Base-by-base conservation (phyloP, 2,113 vertebrate genomes). In the Mesembrinibis cayennensis region DNA sequence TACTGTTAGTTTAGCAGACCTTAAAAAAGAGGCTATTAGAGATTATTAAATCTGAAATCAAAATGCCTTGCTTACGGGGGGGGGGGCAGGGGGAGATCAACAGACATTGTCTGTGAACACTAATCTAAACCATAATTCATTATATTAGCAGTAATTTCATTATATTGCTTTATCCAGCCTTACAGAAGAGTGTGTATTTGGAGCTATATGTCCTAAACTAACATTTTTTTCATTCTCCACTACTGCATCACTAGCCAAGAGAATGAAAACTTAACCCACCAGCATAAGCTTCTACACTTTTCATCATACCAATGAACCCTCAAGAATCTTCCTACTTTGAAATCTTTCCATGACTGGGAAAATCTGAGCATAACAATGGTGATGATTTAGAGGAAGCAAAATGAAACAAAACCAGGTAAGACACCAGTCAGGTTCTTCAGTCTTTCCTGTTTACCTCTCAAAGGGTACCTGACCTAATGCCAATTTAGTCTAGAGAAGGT, bases 31-130 rank as follows among this genome's bases (percentile, higher is more conserved):
- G 44, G 44, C 45, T 93, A 80, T 86, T 93, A 87, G 36, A 89
- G 55, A 40, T 85, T 93, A 91, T 91, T 93, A 95, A 93, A 87
- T 67, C 7, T 69, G 62, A 89, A 95, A 87, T 69, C 58, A 89
- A 95, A 91, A 72, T 50, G 56, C 40, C 53, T 78, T 83, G 30
- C 77, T 94, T 92, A 67, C 2, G 27, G 52, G 19, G 13, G 5
- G 45, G 63, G 34, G 79, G 16, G 34, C 11, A 3, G 19, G 3
- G 19, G 38, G 59, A 44, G 3, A 38, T 32, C 29, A 89, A 44
- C 72, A 67, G 30, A 40, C 56, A 25, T 36, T 83, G 21, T 84
- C 67, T 78, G 30, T 61, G 61, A 91, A 62, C 25, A 56, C 25
- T 73, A 87, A 93, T 86, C 79, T 94, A 80, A 97, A 87, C 30